Percentiles rank a stretch among this genome's conserved stretches.
phyloP scores from a whole-genome alignment of 1,140 invertebrate genomes.

The Cheumatopsyche charites region DNA sequence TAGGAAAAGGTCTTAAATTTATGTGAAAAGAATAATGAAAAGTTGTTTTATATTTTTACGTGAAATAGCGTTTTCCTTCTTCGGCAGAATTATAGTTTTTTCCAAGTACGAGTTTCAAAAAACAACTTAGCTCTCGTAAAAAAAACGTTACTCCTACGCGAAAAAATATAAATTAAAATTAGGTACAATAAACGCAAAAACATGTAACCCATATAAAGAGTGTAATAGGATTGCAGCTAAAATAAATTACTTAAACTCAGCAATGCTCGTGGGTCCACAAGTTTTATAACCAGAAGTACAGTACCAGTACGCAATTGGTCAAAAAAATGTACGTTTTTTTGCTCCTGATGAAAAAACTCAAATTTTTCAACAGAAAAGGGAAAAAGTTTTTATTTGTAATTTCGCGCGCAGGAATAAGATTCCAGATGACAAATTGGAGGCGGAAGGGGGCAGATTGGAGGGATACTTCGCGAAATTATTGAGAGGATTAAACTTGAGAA shows the following conservation, averaged over 20 bases:
- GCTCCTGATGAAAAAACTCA: slow-evolving; percentile 1
- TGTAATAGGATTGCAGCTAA: no score
- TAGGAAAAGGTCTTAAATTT: slow-evolving; percentile 12
- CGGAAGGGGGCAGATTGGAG: no score
- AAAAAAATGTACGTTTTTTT: slow-evolving; percentile 1
- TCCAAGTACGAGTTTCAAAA: no score
- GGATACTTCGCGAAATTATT: slow-evolving; percentile 14
- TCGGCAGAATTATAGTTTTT: no score
- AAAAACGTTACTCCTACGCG: no score
- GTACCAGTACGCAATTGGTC: neutral
- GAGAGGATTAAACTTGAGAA: slow-evolving; percentile 15
- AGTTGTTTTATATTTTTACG: neutral
- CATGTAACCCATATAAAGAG: no score
- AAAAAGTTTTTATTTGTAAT: slow-evolving; percentile 19
- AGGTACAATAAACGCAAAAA: no score
- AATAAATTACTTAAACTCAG: no score
- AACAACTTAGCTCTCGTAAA: no score
- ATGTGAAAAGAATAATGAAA: slow-evolving; percentile 18
- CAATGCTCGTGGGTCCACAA: no score
- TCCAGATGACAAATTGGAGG: slow-evolving; percentile 4
- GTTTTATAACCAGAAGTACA: neutral
- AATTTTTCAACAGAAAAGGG: slow-evolving; percentile 1
- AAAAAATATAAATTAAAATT: no score
- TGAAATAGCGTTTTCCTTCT: no score
- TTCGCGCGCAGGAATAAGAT: neutral